Evolutionary conservation across 2,797 vertebrate genomes (phyloP).

Genomic region (Pygocentrus nattereri): DNA sequence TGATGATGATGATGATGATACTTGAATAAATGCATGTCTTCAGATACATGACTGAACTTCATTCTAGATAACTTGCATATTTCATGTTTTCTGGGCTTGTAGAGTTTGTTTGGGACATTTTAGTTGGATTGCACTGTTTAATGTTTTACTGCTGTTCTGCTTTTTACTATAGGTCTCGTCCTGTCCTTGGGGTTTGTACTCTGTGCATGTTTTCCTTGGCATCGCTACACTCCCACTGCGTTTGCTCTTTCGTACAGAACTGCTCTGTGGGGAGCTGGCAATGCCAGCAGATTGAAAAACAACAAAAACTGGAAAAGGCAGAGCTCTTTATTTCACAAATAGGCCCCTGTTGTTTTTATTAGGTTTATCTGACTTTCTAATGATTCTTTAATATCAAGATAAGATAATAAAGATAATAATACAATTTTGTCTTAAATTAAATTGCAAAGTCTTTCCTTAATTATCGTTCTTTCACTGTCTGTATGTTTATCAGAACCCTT

Average conservation of each 20-base stretch:
- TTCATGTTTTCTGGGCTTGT: not conserved
- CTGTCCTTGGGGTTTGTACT: slow-evolving; percentile 46
- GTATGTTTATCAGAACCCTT: not conserved
- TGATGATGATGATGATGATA: not conserved
- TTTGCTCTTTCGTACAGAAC: slow-evolving; percentile 66
- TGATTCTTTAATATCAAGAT: not conserved
- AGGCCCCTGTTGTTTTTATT: not conserved
- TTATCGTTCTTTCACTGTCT: not conserved
- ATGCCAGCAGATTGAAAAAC: slow-evolving; percentile 50
- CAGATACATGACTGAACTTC: not conserved
- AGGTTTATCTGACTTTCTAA: not conserved
- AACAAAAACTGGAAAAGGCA: slow-evolving; percentile 14
- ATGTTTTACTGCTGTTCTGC: slow-evolving; percentile 9
- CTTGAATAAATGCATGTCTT: not conserved
- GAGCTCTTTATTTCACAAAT: not conserved
- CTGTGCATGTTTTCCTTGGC: slow-evolving; percentile 65
- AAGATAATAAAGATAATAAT: too few relatives aligned
- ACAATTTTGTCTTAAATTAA: not conserved
- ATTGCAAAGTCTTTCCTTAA: not conserved
- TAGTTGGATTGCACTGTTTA: slow-evolving; percentile 12
- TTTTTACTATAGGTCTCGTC: slow-evolving; percentile 20
- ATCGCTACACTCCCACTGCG: slow-evolving; percentile 64
- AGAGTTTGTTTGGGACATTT: not conserved
- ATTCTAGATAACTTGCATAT: not conserved
- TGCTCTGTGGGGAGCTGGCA: slow-evolving; percentile 61